A percentile compares a stretch with the other conserved stretches of the same genome.
phyloP scores from a whole-genome alignment of 2,888 invertebrate species.

The Erynnis tages region DNA sequence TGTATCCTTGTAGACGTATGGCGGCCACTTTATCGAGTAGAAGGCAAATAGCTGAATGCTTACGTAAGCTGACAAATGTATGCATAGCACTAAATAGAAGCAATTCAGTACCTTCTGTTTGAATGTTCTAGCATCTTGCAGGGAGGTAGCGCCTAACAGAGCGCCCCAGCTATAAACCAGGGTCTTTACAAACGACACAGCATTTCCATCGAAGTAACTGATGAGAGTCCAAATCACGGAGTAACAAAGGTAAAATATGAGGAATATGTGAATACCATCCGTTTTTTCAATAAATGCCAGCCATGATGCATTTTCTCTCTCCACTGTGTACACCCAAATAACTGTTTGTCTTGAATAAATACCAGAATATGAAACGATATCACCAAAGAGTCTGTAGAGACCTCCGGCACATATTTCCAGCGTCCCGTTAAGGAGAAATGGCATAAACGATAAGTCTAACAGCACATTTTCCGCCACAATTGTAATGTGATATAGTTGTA shows the following conservation, averaged over 20 bases:
- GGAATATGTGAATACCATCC: conserved; percentile 52
- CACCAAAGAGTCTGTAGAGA: conserved; percentile 54
- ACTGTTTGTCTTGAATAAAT: conserved; percentile 52
- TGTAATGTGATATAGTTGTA: conserved; percentile 47
- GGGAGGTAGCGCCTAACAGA: conserved; percentile 49
- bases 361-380: conserved; percentile 60
- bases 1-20: conserved; percentile 47
- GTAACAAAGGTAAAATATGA: conserved; percentile 53
- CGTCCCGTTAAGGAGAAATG: conserved; percentile 53
- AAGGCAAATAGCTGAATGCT: conserved; percentile 59
- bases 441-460: conserved; percentile 40
- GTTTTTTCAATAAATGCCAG: conserved; percentile 48
- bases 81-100: conserved; percentile 51
- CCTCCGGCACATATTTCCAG: conserved; percentile 63
- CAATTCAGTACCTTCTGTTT: conserved; percentile 61
- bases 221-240: conserved; percentile 49
- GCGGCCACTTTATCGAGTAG: conserved; percentile 56
- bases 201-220: conserved; percentile 43
- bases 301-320: conserved; percentile 54
- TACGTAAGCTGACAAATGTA: conserved; percentile 56
- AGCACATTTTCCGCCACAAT: conserved; percentile 45
- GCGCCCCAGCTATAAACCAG: conserved; percentile 58
- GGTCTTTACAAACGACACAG: conserved; percentile 42
- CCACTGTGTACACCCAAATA: conserved; percentile 55
- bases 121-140: conserved; percentile 46